phyloP scores from a whole-genome alignment of 2,113 vertebrate species.

The Sylvia atricapilla region DNA sequence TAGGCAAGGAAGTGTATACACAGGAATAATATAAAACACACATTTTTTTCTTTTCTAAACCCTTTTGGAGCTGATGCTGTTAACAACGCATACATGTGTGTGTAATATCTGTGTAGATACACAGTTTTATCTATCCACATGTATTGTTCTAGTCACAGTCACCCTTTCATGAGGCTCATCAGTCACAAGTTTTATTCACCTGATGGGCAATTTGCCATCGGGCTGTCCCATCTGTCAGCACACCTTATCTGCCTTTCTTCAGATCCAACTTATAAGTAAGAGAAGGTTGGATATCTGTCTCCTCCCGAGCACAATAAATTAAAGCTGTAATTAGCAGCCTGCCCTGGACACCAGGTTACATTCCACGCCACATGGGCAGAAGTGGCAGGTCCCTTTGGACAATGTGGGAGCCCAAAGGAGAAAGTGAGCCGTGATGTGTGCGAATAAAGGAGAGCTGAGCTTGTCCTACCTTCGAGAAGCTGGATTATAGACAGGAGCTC shows the following conservation, averaged over 20 bases:
- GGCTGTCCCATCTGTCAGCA: constrained; percentile 69
- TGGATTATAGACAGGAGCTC: not conserved
- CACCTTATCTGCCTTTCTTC: constrained; percentile 74
- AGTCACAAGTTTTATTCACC: constrained; percentile 68
- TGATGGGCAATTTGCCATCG: constrained; percentile 73
- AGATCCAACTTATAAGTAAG: constrained; percentile 63
- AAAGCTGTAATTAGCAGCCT: constrained; percentile 73
- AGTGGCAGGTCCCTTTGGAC: constrained; percentile 29
- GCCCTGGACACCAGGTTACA: constrained; percentile 41
- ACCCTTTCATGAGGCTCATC: constrained; percentile 61
- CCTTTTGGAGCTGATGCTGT: not conserved
- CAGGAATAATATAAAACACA: not conserved
- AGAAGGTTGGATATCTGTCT: constrained; percentile 73
- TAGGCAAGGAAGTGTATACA: not conserved
- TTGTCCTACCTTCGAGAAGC: not conserved
- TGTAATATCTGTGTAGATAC: not conserved
- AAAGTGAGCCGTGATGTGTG: not conserved
- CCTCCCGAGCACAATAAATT: constrained; percentile 75
- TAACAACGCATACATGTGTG: not conserved
- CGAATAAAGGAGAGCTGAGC: not conserved
- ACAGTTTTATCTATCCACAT: not conserved
- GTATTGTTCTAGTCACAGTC: not conserved
- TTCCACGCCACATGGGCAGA: not conserved
- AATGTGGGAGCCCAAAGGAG: constrained; percentile 10
- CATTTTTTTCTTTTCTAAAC: not conserved